These are phyloP conservation scores for Leuciscus waleckii DNA, from an alignment of 2,797 vertebrate species.

Conservation along the genomic window DNA sequence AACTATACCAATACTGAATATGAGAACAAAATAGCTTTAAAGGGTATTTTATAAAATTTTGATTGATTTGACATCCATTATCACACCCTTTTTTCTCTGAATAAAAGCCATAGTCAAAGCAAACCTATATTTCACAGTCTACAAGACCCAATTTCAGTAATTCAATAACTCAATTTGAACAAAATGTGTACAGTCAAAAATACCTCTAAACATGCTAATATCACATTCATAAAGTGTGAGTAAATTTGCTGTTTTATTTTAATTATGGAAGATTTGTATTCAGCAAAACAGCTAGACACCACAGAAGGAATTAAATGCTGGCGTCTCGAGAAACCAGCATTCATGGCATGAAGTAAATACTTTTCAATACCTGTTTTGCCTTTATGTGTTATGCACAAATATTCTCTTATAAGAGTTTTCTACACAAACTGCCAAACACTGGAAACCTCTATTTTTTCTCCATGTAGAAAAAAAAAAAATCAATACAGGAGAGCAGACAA, in stretches of 20 bases:
- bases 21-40: conserved; percentile 3
- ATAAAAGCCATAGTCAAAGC: not conserved
- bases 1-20: not conserved
- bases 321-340: not conserved
- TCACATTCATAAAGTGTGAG: not conserved
- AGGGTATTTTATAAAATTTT: not conserved
- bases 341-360: not conserved
- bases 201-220: not conserved
- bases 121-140: not conserved
- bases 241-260: not conserved
- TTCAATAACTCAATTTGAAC: not conserved
- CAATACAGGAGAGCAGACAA: conserved; percentile 15
- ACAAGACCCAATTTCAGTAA: not conserved
- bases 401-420: not conserved
- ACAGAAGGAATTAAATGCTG: not conserved
- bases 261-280: not conserved
- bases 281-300: not conserved
- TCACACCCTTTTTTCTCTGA: not conserved
- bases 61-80: not conserved
- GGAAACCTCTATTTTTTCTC: not conserved
- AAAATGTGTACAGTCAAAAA: not conserved
- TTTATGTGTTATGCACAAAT: not conserved
- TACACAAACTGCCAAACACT: not conserved
- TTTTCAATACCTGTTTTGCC: not conserved
- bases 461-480: not conserved